Base-by-base conservation (phyloP, 2,797 vertebrate genomes). In the Crocidura indochinensis region DNA sequence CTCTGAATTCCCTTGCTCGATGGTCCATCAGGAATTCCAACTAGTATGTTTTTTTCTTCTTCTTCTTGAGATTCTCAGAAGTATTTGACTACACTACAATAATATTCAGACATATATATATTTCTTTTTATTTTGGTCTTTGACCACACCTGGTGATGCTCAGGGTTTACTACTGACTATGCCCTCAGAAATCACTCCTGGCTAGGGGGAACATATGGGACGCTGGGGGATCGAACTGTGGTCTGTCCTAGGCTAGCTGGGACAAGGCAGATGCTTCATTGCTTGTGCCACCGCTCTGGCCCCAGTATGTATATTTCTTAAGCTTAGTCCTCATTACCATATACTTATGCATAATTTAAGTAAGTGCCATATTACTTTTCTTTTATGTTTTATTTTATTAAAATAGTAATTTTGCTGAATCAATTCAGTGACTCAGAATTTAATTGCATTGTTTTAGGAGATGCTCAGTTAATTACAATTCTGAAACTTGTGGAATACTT, bases 341-440 rank as follows among this genome's bases (percentile, higher is more conserved):
- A 68, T 47, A 67, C 46, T 89, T 38, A 26, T n/a, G n/a, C 44
- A 81, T 81, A 78, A 76, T 64, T 81, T 83, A 88, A 90, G 49
- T 87, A 89, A 87, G 84, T 86, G 53, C 60, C 31, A 80, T 10
- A 56, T 84, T 82, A 75, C 84, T 82, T 94, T 81, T 77, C 79
- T 64, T 82, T 0, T 47, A 92, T 80, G 15, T 79, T 84, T 82
- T 27, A 68, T 87, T 94, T 22, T 84, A 10, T 88, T 78, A 80
- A 88, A 92, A 72, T 78, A 72, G n/a, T 47, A 15, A 71, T 31
- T 93, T 80, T 87, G 68, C 60, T 87, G 31, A 86, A 44, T 83
- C 64, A 94, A 79, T 6, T 84, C 9, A 46, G n/a, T 86, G 47
- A 77, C 27, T 90, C 72, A 64, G 47, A 11, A 26, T 56, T 85